A percentile compares a stretch with the other conserved stretches of the same genome.
Conservation (phyloP, 2,888 invertebrate species). For the Trachelus tabidus region DNA sequence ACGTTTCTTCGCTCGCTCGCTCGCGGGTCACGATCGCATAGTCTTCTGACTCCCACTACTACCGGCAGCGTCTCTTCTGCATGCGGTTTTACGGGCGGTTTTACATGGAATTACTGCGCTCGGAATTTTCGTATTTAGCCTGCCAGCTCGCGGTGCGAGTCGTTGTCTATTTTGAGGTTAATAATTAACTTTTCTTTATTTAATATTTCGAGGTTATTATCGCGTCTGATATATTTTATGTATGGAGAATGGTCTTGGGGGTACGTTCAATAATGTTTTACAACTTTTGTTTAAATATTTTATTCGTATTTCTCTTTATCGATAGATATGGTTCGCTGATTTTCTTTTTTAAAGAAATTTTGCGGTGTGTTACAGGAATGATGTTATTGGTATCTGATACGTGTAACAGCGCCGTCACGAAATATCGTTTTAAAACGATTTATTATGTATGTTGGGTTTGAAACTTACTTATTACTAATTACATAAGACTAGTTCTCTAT, state of each 20-base stretch:
- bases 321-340: neutral
- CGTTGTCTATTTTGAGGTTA: neutral
- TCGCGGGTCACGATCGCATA: conserved; percentile 25
- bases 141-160: neutral
- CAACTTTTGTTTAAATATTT: neutral
- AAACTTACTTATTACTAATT: neutral
- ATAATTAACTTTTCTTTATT: neutral
- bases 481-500: neutral
- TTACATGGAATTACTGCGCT: neutral
- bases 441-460: neutral
- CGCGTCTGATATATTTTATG: neutral
- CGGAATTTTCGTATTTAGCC: conserved; percentile 1
- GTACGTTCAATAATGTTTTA: neutral
- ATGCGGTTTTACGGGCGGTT: conserved; percentile 22
- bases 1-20: conserved; percentile 17
- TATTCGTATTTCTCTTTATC: neutral
- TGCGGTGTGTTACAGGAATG: neutral
- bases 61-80: conserved; percentile 25
- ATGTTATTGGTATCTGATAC: neutral
- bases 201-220: neutral
- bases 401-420: neutral
- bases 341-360: neutral
- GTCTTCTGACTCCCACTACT: conserved; percentile 37
- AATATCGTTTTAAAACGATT: neutral
- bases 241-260: neutral